A percentile compares a stretch with the other conserved stretches of the same genome.
phyloP scores from a whole-genome alignment of 1,140 invertebrate genomes.

The Antheraea pernyi region DNA sequence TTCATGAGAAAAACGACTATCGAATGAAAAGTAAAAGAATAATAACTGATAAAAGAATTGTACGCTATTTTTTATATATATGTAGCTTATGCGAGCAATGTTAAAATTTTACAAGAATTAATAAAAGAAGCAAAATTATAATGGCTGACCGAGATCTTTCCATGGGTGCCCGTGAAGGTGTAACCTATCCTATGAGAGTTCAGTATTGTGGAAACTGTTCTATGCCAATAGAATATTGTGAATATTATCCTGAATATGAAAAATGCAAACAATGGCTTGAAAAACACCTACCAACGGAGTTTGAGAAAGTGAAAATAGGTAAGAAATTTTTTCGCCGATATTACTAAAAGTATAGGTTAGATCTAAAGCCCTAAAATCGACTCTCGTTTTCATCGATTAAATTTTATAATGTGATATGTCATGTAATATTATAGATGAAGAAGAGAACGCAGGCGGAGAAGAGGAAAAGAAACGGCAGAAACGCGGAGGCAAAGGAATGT shows the following conservation, averaged over 20 bases:
- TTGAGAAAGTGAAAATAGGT: slow-evolving; percentile 91
- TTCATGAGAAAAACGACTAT: background rate
- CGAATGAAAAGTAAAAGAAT: background rate
- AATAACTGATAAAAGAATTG: background rate
- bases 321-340: slow-evolving; percentile 33
- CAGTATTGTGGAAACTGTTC: slow-evolving; percentile 97
- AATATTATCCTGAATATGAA: slow-evolving; percentile 98
- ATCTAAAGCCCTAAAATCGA: slow-evolving; percentile 7
- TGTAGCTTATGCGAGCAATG: slow-evolving; percentile 30
- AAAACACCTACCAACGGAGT: slow-evolving; percentile 95
- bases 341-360: slow-evolving; percentile 18
- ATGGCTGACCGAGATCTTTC: slow-evolving; percentile 76
- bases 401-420: too few species aligned
- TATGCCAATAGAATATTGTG: slow-evolving; percentile 97
- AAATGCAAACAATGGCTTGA: slow-evolving; percentile 99
- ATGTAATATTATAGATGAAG: slow-evolving; percentile 66
- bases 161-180: slow-evolving; percentile 69
- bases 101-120: slow-evolving; percentile 21
- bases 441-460: slow-evolving; percentile 85
- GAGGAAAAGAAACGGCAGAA: slow-evolving; percentile 97
- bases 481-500: slow-evolving; percentile 92
- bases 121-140: slow-evolving; percentile 17
- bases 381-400: background rate
- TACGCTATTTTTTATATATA: background rate
- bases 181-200: slow-evolving; percentile 91